phyloP scores from a whole-genome alignment of 1,140 invertebrate genomes.

The Rhyzopertha dominica region DNA sequence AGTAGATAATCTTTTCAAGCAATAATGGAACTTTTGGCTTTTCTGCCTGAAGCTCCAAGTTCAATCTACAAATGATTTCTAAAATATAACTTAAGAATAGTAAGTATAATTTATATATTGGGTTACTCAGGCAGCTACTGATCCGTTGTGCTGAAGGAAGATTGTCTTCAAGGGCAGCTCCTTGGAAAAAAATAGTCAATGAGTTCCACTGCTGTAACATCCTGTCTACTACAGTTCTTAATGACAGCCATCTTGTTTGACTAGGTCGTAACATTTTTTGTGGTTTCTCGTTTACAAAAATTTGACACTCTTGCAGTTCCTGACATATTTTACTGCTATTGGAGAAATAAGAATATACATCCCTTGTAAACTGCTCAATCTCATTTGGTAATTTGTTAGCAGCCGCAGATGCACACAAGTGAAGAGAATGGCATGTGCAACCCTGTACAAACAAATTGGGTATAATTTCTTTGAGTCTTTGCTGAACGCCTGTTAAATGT shows the following conservation, averaged over 20 bases:
- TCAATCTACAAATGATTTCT: too few relatives aligned
- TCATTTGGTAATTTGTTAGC: slow-evolving; percentile 4
- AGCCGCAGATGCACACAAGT: slow-evolving; percentile 7
- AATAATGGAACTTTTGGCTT: too few relatives aligned
- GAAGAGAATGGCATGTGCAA: slow-evolving; percentile 10
- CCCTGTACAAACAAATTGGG: slow-evolving; percentile 11
- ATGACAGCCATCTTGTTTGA: slow-evolving; percentile 44
- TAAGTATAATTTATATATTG: too few relatives aligned
- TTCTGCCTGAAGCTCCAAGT: too few relatives aligned
- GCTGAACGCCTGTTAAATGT: background rate
- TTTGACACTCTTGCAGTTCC: slow-evolving; percentile 33
- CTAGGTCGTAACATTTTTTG: slow-evolving; percentile 38
- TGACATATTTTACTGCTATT: slow-evolving; percentile 30
- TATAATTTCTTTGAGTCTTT: slow-evolving; percentile 4
- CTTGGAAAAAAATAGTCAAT: slow-evolving; percentile 36
- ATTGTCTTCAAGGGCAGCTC: slow-evolving; percentile 17
- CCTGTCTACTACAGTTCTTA: slow-evolving; percentile 33
- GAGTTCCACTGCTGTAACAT: slow-evolving; percentile 39
- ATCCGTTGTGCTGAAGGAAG: too few relatives aligned
- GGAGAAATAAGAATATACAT: slow-evolving; percentile 31
- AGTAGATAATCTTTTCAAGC: too few relatives aligned
- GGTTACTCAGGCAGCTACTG: too few relatives aligned
- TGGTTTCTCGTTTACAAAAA: slow-evolving; percentile 31
- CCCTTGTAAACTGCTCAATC: slow-evolving; percentile 3
- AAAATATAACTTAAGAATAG: too few relatives aligned